Evolutionary conservation across 2,888 invertebrate genomes (phyloP).

Genomic region (Gryllus longicercus): DNA sequence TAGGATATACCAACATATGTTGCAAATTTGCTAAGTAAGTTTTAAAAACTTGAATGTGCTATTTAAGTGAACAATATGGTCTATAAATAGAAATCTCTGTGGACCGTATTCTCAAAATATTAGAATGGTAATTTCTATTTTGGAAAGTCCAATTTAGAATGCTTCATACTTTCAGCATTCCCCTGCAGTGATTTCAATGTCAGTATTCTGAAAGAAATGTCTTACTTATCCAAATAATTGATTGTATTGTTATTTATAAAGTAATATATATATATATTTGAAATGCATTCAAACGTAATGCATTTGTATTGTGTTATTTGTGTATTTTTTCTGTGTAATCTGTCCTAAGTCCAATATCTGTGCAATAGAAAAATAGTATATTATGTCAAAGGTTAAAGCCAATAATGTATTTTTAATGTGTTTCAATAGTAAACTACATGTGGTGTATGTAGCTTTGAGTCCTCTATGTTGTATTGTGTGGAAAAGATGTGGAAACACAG

Average conservation of each 20-base stretch:
- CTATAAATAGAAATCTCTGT: no score
- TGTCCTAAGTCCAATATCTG: not conserved
- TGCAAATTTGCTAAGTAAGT: no score
- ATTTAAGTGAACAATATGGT: no score
- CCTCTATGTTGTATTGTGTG: not conserved
- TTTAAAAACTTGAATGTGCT: no score
- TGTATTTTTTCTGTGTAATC: not conserved
- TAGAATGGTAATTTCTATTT: no score
- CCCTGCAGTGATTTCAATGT: not conserved
- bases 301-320: not conserved
- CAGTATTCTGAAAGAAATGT: not conserved
- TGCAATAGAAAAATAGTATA: not conserved
- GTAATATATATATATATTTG: not conserved
- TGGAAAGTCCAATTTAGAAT: not conserved
- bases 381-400: not conserved
- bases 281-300: not conserved
- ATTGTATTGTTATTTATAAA: no score
- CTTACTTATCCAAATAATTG: no score
- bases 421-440: not conserved
- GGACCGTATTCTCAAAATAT: no score
- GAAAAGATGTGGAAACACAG: not conserved
- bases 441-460: not conserved
- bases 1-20: no score
- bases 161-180: conserved; percentile 8
- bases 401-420: conserved; percentile 2